Percentiles rank a stretch among this genome's conserved stretches.
Conservation (phyloP, 1,140 invertebrate species). For the Scaptomyza pallida region DNA sequence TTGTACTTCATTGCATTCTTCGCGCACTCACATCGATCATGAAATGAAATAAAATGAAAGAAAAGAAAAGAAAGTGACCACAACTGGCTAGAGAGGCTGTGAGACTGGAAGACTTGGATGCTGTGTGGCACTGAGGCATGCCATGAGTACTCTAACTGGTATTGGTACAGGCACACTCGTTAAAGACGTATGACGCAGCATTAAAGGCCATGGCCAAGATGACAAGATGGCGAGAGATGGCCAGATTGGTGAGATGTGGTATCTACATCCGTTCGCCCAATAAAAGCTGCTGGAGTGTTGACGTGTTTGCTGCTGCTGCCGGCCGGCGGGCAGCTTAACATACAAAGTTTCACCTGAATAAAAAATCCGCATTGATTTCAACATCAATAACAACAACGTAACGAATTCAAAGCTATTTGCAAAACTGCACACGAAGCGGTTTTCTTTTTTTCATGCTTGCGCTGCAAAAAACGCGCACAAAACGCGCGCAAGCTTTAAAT, state of each 20-base stretch:
- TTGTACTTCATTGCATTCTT: slow-evolving; percentile 45
- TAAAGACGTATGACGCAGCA: slow-evolving; percentile 28
- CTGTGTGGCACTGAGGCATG: slow-evolving; percentile 10
- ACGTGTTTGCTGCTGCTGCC: slow-evolving; percentile 20
- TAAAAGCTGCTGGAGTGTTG: slow-evolving; percentile 7
- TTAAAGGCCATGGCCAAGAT: slow-evolving; percentile 6
- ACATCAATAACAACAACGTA: slow-evolving; percentile 34
- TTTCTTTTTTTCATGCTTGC: slow-evolving; percentile 32
- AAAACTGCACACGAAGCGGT: slow-evolving; percentile 18
- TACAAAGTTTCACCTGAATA: slow-evolving; percentile 67
- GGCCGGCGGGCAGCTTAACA: slow-evolving; percentile 24
- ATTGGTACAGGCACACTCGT: slow-evolving; percentile 14
- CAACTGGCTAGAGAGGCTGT: slow-evolving; percentile 10
- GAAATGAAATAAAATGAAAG: slow-evolving; percentile 15
- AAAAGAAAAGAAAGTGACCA: slow-evolving; percentile 56
- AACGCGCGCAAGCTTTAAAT: slow-evolving; percentile 29
- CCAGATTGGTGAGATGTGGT: slow-evolving; percentile 17
- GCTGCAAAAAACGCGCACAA: slow-evolving; percentile 37
- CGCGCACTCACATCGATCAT: slow-evolving; percentile 43
- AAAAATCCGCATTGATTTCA: slow-evolving; percentile 31
- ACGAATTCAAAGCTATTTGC: slow-evolving; percentile 20
- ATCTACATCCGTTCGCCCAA: slow-evolving; percentile 42
- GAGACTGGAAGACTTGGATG: too few species aligned
- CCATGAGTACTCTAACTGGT: slow-evolving; percentile 35
- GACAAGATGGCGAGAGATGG: slow-evolving; percentile 5